Conservation (phyloP, 2,113 vertebrate species). For the Leptosomus discolor region DNA sequence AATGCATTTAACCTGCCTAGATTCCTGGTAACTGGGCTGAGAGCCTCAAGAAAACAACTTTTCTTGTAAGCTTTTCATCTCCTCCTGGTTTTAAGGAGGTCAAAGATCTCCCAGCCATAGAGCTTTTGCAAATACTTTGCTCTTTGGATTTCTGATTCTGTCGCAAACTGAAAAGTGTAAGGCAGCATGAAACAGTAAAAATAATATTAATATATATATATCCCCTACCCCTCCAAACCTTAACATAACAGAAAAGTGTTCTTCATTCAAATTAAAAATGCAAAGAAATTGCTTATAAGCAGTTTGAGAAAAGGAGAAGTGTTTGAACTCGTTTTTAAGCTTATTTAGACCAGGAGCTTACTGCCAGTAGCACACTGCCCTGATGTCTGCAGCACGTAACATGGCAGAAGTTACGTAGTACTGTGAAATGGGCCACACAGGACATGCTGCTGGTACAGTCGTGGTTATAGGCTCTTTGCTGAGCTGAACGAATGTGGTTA, state of each 20-base stretch:
- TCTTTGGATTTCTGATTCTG: not conserved
- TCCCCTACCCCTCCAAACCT: not conserved
- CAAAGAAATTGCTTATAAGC: not conserved
- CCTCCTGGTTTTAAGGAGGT: not conserved
- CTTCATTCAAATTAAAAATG: not conserved
- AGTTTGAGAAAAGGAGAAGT: not conserved
- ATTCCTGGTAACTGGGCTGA: not conserved
- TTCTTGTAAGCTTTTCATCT: not conserved
- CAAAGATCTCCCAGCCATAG: not conserved
- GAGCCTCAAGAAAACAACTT: not conserved
- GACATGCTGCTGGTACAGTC: not conserved
- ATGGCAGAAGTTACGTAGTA: not conserved
- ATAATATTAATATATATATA: fast-evolving
- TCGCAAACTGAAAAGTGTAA: not conserved
- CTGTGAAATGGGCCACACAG: not conserved
- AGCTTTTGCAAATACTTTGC: not conserved
- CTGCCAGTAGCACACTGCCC: not conserved
- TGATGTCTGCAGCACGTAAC: not conserved
- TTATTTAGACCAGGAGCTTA: not conserved
- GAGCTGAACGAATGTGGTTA: not conserved
- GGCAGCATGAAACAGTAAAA: not conserved
- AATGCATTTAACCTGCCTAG: not conserved
- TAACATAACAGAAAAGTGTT: not conserved
- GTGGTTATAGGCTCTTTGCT: not conserved
- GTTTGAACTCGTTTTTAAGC: not conserved